Conservation (phyloP, 2,888 invertebrate species). For the Pheosia tremula region DNA sequence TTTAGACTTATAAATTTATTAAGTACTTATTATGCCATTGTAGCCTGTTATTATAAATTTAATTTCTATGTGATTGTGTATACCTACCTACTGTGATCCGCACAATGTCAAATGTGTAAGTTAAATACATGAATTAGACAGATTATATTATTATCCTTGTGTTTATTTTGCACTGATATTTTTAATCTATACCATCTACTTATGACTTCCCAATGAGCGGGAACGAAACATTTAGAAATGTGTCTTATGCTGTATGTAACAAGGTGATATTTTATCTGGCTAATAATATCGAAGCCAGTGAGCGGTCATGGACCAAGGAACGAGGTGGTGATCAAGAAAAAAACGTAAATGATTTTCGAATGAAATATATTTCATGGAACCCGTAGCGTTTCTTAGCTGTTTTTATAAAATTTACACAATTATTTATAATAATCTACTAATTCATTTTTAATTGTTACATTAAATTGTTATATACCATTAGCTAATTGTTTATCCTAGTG, state of each 20-base stretch:
- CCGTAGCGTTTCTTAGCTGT: slow-evolving; percentile 84
- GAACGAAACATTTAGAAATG: too few species aligned
- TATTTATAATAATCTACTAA: slow-evolving; percentile 55
- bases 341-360: slow-evolving; percentile 63
- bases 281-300: too few species aligned
- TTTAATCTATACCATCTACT: too few species aligned
- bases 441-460: slow-evolving; percentile 66
- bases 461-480: slow-evolving; percentile 51
- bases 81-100: slow-evolving; percentile 35
- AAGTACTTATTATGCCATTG: too few species aligned
- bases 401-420: slow-evolving; percentile 79
- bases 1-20: too few species aligned
- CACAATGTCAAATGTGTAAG: slow-evolving; percentile 31
- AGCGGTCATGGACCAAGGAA: too few species aligned
- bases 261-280: too few species aligned
- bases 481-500: slow-evolving; percentile 55
- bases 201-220: too few species aligned
- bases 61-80: not conserved
- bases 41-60: not conserved
- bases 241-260: too few species aligned
- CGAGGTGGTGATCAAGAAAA: slow-evolving; percentile 29
- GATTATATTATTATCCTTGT: slow-evolving; percentile 11
- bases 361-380: slow-evolving; percentile 82
- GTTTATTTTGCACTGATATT: slow-evolving; percentile 2
- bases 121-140: slow-evolving; percentile 29